phyloP scores from a whole-genome alignment of 2,888 invertebrate genomes.

The Sminthurinus aureus region DNA sequence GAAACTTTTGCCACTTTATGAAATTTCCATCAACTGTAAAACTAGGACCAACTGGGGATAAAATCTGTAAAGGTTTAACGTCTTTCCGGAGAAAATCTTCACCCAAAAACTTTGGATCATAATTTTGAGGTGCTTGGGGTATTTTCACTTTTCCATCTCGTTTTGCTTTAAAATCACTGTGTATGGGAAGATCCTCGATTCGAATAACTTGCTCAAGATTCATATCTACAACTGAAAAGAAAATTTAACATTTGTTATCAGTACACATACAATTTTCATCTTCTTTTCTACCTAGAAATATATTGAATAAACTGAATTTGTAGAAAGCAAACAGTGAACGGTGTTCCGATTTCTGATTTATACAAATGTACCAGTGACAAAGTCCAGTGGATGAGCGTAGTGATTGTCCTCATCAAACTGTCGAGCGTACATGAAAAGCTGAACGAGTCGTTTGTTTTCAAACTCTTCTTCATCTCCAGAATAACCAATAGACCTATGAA shows the following conservation, averaged over 20 bases:
- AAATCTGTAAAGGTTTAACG: constrained; percentile 51
- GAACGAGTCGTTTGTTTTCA: constrained; percentile 50
- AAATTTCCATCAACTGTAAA: constrained; percentile 52
- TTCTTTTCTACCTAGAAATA: too few relatives aligned
- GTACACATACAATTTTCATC: too few relatives aligned
- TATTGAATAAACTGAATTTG: too few relatives aligned
- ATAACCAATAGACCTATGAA: constrained; percentile 56
- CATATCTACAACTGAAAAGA: constrained; percentile 51
- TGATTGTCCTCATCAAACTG: constrained; percentile 53
- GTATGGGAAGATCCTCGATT: constrained; percentile 51
- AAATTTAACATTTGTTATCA: not conserved
- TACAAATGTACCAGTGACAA: constrained; percentile 49
- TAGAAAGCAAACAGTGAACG: not conserved
- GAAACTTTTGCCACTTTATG: constrained; percentile 56
- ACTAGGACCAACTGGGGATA: constrained; percentile 55
- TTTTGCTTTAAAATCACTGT: constrained; percentile 41
- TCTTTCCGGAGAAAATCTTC: constrained; percentile 40
- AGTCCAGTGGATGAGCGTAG: constrained; percentile 55
- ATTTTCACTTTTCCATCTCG: constrained; percentile 34
- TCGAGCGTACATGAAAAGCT: constrained; percentile 54
- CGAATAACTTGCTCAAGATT: constrained; percentile 47
- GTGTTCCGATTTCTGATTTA: too few relatives aligned
- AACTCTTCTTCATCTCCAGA: constrained; percentile 51
- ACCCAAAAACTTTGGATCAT: constrained; percentile 47
- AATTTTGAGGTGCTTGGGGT: constrained; percentile 47